Percentiles rank a stretch among this genome's conserved stretches.
Conservation (phyloP, 2,888 invertebrate genomes). For the Melanostoma mellinum region DNA sequence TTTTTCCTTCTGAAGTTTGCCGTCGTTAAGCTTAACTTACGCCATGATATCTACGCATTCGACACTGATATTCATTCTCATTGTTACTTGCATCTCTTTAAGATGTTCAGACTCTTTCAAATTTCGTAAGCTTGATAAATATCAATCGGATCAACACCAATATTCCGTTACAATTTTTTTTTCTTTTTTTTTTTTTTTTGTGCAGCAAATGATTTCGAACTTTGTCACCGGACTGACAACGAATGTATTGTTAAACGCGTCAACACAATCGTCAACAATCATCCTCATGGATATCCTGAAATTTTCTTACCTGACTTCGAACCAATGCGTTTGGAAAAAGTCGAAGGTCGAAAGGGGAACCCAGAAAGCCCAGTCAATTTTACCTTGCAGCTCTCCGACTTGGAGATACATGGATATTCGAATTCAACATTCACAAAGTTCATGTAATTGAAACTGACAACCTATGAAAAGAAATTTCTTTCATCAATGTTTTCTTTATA, state of each 20-base stretch:
- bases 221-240: slow-evolving; percentile 75
- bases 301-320: slow-evolving; percentile 69
- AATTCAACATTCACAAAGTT: slow-evolving; percentile 63
- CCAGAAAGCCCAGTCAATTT: slow-evolving; percentile 72
- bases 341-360: slow-evolving; percentile 73
- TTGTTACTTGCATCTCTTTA: not conserved
- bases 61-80: not conserved
- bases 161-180: not conserved
- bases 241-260: slow-evolving; percentile 74
- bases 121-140: slow-evolving; percentile 30
- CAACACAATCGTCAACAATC: slow-evolving; percentile 57
- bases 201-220: slow-evolving; percentile 32
- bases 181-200: not conserved
- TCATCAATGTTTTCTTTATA: not conserved
- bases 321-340: slow-evolving; percentile 68
- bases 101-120: not conserved
- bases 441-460: not conserved
- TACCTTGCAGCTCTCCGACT: slow-evolving; percentile 73
- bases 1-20: not conserved
- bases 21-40: not conserved
- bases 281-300: slow-evolving; percentile 73
- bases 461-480: no score
- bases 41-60: not conserved
- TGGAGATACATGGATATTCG: slow-evolving; percentile 71
- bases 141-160: not conserved